Percentiles rank a stretch among this genome's conserved stretches.
Evolutionary conservation across 2,113 vertebrate species (phyloP).

Genomic region (Dasyornis broadbenti): DNA sequence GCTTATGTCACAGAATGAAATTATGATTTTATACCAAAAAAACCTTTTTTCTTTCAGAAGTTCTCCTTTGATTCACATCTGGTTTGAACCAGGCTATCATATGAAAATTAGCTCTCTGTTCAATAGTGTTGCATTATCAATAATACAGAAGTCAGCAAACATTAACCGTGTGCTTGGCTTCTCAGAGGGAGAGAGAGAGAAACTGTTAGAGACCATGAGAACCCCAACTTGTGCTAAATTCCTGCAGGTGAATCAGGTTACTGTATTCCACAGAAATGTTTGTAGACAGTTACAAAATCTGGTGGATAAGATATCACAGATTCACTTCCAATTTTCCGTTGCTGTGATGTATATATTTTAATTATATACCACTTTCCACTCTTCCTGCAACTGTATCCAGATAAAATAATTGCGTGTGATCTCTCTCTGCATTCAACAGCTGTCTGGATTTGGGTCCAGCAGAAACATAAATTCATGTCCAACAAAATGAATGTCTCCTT

Average conservation of each 20-base stretch:
- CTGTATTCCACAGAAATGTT: background rate
- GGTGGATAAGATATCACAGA: background rate
- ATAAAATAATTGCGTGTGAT: background rate
- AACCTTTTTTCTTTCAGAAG: background rate
- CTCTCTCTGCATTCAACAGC: background rate
- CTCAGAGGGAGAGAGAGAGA: background rate
- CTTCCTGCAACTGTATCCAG: background rate
- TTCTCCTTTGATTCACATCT: background rate
- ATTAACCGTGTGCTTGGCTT: background rate
- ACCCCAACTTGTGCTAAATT: background rate
- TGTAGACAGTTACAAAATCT: background rate
- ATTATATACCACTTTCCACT: background rate
- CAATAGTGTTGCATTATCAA: background rate
- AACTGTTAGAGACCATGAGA: background rate
- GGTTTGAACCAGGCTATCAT: background rate
- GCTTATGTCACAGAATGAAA: background rate
- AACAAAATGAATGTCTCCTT: background rate
- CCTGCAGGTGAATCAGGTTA: background rate
- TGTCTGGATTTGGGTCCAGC: background rate
- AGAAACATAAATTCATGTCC: background rate
- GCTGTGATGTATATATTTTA: background rate
- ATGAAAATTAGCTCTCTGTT: background rate
- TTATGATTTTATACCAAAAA: background rate
- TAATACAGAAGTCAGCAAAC: background rate
- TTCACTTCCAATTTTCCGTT: background rate